These are phyloP conservation scores for Amphipoea lucens DNA, from an alignment of 2,888 invertebrate species.

Conservation along the genomic window DNA sequence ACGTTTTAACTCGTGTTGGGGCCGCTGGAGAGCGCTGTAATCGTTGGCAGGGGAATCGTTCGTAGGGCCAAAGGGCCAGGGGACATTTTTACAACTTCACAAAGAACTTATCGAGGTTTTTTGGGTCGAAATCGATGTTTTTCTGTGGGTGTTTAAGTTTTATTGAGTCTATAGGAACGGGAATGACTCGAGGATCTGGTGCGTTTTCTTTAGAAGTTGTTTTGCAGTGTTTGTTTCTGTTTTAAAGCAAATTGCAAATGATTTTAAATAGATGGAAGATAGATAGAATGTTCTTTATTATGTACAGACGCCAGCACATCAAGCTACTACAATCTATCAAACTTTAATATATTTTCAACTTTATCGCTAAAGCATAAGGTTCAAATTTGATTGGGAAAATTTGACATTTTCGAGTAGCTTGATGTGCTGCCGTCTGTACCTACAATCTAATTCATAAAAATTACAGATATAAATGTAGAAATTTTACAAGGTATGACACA, in stretches of 20 bases:
- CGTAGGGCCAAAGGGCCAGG: conserved; percentile 10
- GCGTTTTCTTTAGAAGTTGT: conserved; percentile 13
- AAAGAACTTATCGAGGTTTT: conserved; percentile 40
- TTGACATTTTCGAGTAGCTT: too few species aligned
- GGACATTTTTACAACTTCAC: conserved; percentile 41
- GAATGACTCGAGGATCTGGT: neutral
- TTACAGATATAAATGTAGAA: too few species aligned
- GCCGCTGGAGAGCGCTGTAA: conserved; percentile 38
- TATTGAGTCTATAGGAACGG: conserved; percentile 8
- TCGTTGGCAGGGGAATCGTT: conserved; percentile 31
- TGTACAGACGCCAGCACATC: too few species aligned
- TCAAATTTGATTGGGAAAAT: too few species aligned
- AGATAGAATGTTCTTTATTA: too few species aligned
- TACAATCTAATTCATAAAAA: too few species aligned
- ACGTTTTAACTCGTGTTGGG: conserved; percentile 61
- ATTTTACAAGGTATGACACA: too few species aligned
- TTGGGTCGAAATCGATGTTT: conserved; percentile 42
- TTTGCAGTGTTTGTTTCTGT: neutral
- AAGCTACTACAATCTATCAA: too few species aligned
- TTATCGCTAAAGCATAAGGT: too few species aligned
- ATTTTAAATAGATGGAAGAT: too few species aligned
- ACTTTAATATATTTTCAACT: too few species aligned
- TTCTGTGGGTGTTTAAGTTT: conserved; percentile 36
- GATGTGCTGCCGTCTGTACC: too few species aligned
- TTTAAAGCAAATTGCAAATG: neutral